Base-by-base conservation (phyloP, 1,140 invertebrate species). In the Chionoecetes opilio region DNA sequence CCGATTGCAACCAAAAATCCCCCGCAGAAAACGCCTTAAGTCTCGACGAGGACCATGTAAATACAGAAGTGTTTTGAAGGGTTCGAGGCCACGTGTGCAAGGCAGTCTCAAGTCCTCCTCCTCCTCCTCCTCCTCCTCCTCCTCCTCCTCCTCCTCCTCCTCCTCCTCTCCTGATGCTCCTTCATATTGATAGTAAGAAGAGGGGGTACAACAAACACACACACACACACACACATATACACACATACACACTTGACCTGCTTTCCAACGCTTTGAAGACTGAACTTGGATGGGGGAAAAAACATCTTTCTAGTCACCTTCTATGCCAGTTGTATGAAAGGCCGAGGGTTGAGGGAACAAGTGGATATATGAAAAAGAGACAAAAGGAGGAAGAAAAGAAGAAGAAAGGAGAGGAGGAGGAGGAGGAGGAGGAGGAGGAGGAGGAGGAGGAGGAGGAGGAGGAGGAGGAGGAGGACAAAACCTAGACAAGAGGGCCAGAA, bases 351-450 rank as follows among this genome's bases (percentile, higher is more conserved):
- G 21, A n/a, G 21, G n/a, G 63, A 75, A 75, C 63, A 75, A 75
- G 63, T 14, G 46, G 46, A 53, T 53, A 53, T 53, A 53, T 53
- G 46, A 53, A 17, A 53, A 17, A 53, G 38, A n/a, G 38, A n/a
- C 21, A 75, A 26, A 1, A 2, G 63, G n/a, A 75, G n/a, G 26
- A 75, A 5, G 63, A 75, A 8, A 21, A n/a, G 63, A 26, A 75
- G n/a, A 21, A 75, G 63, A 26, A 75, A 26, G n/a, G n/a, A 21
- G 63, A 75, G 63, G 63, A 75, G n/a, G 21, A 75, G 63, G 63
- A 26, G 21, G 63, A 75, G n/a, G 63, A 75, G 63, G 63, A 75
- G 63, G 63, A 75, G 63, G 63, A 75, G 63, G 63, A 75, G n/a
- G 63, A 75, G n/a, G 21, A 9, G 53, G 26, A 9, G 53, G 53